Evolutionary conservation across 1,140 invertebrate species (phyloP).

Genomic region (Zaprionus inermis): DNA sequence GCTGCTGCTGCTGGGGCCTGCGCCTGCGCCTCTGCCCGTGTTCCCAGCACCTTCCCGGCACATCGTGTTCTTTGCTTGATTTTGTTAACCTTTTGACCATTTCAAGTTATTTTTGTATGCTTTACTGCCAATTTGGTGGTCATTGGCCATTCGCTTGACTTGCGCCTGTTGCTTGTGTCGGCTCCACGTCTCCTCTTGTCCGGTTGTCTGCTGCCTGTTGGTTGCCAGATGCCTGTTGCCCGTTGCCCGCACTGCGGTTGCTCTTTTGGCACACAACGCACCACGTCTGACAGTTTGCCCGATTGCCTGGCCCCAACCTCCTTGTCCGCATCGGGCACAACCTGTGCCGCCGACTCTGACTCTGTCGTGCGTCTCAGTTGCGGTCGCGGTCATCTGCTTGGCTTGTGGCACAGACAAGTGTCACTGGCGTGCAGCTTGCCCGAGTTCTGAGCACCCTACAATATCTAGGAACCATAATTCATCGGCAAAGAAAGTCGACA

Average conservation of each 20-base stretch:
- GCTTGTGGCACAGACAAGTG: constrained; percentile 62
- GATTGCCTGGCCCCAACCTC: constrained; percentile 62
- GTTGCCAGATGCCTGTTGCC: constrained; percentile 4
- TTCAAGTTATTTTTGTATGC: constrained; percentile 83
- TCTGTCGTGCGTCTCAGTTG: constrained; percentile 52
- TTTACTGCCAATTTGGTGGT: constrained; percentile 83
- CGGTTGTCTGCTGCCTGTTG: constrained; percentile 28
- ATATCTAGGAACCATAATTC: neutral
- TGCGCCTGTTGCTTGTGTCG: constrained; percentile 68
- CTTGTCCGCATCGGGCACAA: neutral
- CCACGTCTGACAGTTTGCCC: constrained; percentile 75
- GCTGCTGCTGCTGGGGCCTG: no score
- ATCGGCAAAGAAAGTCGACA: neutral
- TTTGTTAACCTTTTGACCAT: constrained; percentile 82
- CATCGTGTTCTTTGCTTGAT: constrained; percentile 61
- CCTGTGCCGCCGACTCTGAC: constrained; percentile 22
- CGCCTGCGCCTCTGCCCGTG: constrained; percentile 34
- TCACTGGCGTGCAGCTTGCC: constrained; percentile 29
- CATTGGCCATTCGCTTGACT: constrained; percentile 82
- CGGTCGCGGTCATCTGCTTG: constrained; percentile 75
- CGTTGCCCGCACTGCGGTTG: constrained; percentile 56
- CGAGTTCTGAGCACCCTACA: constrained; percentile 37
- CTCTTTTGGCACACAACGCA: constrained; percentile 77
- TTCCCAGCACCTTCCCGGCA: constrained; percentile 25
- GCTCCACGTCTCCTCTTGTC: constrained; percentile 32